Evolutionary conservation across 2,113 vertebrate species (phyloP).

Genomic region (Brachyistius frenatus): DNA sequence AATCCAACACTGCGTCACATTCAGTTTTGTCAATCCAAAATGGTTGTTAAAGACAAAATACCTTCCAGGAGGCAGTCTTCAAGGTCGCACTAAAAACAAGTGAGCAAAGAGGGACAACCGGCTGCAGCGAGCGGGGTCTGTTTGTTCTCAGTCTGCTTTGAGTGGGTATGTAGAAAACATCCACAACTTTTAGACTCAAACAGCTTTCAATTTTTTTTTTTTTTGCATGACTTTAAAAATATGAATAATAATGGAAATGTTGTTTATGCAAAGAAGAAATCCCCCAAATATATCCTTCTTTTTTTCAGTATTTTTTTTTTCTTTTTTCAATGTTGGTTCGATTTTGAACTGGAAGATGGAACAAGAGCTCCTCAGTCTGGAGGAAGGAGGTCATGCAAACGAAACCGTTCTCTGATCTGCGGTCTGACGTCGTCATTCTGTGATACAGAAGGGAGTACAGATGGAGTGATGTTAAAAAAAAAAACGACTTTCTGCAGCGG

Average conservation of each 20-base stretch:
- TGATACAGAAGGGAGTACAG: neutral
- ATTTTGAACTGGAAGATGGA: constrained; percentile 1
- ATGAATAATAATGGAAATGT: constrained; percentile 43
- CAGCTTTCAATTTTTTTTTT: constrained; percentile 31
- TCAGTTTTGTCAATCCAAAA: constrained; percentile 72
- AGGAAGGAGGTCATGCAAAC: constrained; percentile 97
- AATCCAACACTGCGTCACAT: constrained; percentile 76
- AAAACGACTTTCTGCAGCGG: neutral
- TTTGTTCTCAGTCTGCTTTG: constrained; percentile 54
- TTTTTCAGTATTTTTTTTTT: neutral
- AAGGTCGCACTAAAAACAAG: constrained; percentile 37
- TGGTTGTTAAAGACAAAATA: constrained; percentile 51
- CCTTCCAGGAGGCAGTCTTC: constrained; percentile 49
- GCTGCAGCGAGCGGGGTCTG: constrained; percentile 17
- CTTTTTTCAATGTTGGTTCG: constrained; percentile 20
- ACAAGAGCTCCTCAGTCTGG: constrained; percentile 87
- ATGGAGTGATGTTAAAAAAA: too few species aligned
- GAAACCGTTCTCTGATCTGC: constrained; percentile 96
- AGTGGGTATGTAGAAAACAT: constrained; percentile 53
- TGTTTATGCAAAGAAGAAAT: constrained; percentile 50
- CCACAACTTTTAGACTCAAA: constrained; percentile 47
- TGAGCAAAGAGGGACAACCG: constrained; percentile 28
- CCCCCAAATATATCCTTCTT: constrained; percentile 51
- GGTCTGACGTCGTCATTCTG: constrained; percentile 98
- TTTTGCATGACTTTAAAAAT: constrained; percentile 51